Evolutionary conservation across 2,797 vertebrate species (phyloP), one percentile per base, ranked within the genome.

Genomic region (Ispidina picta): DNA sequence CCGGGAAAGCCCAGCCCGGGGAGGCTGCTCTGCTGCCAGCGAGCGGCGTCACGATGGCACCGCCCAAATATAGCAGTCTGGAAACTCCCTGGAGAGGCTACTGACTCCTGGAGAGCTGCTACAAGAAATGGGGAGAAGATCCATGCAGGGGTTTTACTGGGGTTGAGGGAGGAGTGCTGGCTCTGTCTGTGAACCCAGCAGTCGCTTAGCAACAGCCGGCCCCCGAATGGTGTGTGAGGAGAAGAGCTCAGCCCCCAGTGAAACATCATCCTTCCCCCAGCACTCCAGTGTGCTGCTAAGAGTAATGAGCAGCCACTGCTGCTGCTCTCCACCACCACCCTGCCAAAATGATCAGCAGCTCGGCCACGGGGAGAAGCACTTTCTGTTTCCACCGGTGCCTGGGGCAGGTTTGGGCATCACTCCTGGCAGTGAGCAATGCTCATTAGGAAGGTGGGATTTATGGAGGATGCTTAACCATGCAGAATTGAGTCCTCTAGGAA

Each of bases 151-250:
- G 68, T 23, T 83, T 94, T 77, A 41, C 72, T 90, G 72, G 80
- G 94, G 93, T 93, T 94, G 89, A 86, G 95, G 96, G 96, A 97
- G 97, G 96, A 97, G 96, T 35, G 88, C 96, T 96, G 73, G 90
- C 94, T 97, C 97, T 89, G 89, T 95, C 97, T 94, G 81, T 97
- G 97, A 98, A 97, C 95, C 94, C 88, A 62, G 92, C 12, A 83
- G 98, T 98, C 97, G 96, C 96, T 83, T 97, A 97, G 98, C 98
- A 98, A 97, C 98, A n/a, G 96, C 95, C 97, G 90, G 43, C 92
- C 97, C 70, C 93, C 93, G 96, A 90, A 92, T 97, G 95, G 97
- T 96, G 89, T 89, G n/a, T 77, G 95, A 78, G 86, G 44, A 78
- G 58, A 39, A 73, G 80, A 20, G 15, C 43, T 12, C 60, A 81